These are phyloP conservation scores for Pediacus dermestoides DNA, from an alignment of 2,888 invertebrate species.

Conservation along the genomic window DNA sequence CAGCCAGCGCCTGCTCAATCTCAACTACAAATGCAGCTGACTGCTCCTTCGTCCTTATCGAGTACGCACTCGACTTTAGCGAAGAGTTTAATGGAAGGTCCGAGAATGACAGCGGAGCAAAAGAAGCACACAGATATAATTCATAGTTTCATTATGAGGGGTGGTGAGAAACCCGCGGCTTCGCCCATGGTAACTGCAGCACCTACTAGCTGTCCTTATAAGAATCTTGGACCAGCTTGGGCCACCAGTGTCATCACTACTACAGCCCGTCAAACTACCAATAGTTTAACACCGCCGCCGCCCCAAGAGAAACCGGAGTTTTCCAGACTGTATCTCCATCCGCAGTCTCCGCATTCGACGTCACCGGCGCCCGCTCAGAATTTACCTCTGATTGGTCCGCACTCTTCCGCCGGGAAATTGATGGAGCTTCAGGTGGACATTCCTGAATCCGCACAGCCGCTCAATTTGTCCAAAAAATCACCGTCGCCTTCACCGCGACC, in stretches of 20 bases:
- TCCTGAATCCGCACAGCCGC: constrained; percentile 75
- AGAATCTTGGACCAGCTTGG: constrained; percentile 45
- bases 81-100: constrained; percentile 88
- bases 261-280: constrained; percentile 50
- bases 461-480: constrained; percentile 85
- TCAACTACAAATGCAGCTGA: constrained; percentile 34
- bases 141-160: constrained; percentile 86
- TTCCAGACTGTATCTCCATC: constrained; percentile 44
- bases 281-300: constrained; percentile 33
- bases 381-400: constrained; percentile 46
- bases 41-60: constrained; percentile 60
- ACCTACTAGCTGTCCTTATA: constrained; percentile 51
- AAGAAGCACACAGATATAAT: constrained; percentile 89
- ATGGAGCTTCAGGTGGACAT: constrained; percentile 80
- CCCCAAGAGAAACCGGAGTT: constrained; percentile 50
- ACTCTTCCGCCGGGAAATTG: constrained; percentile 53
- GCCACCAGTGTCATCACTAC: constrained; percentile 63
- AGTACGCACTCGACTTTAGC: constrained; percentile 88
- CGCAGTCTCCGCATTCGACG: constrained; percentile 50
- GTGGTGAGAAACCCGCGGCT: constrained; percentile 54
- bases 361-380: constrained; percentile 46
- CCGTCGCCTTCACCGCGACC: constrained; percentile 72
- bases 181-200: constrained; percentile 55
- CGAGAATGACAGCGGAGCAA: constrained; percentile 89
- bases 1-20: constrained; percentile 40